Evolutionary conservation across 2,113 vertebrate genomes (phyloP).

Genomic region (Clarias macrocephalus): DNA sequence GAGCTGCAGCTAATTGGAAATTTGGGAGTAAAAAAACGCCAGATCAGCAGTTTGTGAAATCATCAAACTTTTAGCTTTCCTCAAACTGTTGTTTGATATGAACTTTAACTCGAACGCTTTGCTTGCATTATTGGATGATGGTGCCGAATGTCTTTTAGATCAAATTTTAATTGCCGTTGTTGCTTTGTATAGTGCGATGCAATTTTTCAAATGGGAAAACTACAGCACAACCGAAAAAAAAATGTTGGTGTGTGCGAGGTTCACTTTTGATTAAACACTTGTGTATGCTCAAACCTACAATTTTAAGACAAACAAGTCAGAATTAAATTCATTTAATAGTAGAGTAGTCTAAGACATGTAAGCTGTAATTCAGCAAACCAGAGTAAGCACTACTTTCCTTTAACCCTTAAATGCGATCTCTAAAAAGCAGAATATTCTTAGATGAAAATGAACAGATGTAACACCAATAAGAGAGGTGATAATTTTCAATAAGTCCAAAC

Average conservation of each 20-base stretch:
- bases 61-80: neutral
- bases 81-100: neutral
- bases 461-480: neutral
- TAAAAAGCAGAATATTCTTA: neutral
- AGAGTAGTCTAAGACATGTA: neutral
- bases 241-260: neutral
- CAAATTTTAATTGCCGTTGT: neutral
- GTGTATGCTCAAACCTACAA: constrained; percentile 22
- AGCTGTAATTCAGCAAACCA: constrained; percentile 28
- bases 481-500: neutral
- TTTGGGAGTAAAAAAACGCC: neutral
- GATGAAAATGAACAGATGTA: neutral
- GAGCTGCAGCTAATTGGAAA: neutral
- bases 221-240: neutral
- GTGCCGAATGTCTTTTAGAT: neutral
- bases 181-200: neutral
- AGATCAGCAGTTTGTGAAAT: neutral
- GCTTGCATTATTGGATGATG: neutral
- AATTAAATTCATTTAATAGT: constrained; percentile 15
- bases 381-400: constrained; percentile 9
- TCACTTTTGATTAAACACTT: constrained; percentile 20
- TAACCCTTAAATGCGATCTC: neutral
- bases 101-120: neutral
- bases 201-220: neutral
- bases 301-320: constrained; percentile 20